Conservation (phyloP, 2,797 vertebrate genomes). For the Sorex maritimensis region DNA sequence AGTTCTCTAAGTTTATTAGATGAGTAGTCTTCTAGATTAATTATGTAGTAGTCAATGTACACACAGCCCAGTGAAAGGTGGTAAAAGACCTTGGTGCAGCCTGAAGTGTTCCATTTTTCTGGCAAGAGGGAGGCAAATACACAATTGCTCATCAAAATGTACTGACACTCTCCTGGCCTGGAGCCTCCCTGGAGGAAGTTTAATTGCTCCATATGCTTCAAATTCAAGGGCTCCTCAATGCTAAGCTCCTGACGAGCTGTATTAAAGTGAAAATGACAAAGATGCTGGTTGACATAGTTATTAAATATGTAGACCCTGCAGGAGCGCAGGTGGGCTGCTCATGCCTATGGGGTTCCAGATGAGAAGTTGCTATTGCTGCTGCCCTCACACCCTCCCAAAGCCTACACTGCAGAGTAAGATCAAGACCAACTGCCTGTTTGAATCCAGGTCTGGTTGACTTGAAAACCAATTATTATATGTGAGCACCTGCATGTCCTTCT, state of each 20-base stretch:
- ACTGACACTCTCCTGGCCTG: slow-evolving; percentile 87
- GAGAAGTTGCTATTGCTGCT: background rate
- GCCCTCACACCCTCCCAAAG: background rate
- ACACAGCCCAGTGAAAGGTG: slow-evolving; percentile 87
- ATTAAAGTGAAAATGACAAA: slow-evolving; percentile 87
- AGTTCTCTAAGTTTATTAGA: slow-evolving; percentile 86
- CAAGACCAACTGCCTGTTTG: background rate
- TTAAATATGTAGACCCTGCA: slow-evolving; percentile 87
- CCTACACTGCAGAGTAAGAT: background rate
- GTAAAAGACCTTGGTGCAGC: slow-evolving; percentile 89
- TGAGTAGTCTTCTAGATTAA: slow-evolving; percentile 88
- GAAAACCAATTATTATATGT: background rate
- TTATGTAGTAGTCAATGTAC: slow-evolving; percentile 86
- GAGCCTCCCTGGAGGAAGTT: slow-evolving; percentile 88
- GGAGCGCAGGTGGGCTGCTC: slow-evolving; percentile 8
- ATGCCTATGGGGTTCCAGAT: background rate
- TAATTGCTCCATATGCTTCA: slow-evolving; percentile 92
- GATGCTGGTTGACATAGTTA: slow-evolving; percentile 90
- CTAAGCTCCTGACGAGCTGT: slow-evolving; percentile 87
- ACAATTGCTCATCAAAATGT: slow-evolving; percentile 90
- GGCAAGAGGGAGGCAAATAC: slow-evolving; percentile 86
- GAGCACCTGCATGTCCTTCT: background rate
- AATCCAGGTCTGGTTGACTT: slow-evolving; percentile 9
- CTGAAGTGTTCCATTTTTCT: slow-evolving; percentile 88
- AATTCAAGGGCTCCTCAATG: slow-evolving; percentile 90